Base-by-base conservation (phyloP, 2,113 vertebrate genomes). In the Prietella phreatophila region DNA sequence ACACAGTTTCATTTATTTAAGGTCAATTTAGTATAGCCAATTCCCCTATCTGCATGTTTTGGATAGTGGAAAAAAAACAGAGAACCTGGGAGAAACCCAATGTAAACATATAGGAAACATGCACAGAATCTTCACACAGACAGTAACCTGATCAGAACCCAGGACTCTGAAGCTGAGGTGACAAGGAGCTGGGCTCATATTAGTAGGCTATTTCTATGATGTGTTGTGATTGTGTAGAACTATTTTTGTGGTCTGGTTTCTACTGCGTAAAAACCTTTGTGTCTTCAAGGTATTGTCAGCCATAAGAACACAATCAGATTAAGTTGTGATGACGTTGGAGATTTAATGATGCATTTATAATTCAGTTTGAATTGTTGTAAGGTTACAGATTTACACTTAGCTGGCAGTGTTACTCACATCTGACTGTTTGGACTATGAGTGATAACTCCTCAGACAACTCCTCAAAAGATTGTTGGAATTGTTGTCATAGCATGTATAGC, bases 401-500 rank as follows among this genome's bases (percentile, higher is more conserved):
- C 50, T 56, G 17, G 8, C 50, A 30, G 7, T 56, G 42, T 84
- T 61, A 82, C 30, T 80, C 33, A 80, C 63, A 8, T 58, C 6
- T 36, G 30, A 55, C 67, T 80, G 76, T 65, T 86, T 80, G 73
- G 53, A 30, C 63, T 55, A 27, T 87, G 86, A 78, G 85, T 84
- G 39, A 58, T 85, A 58, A 88, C 71, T 33, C 65, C 75, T 86
- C 87, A 88, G 73, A 84, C 30, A 83, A 65, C 84, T 79, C 47
- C 20, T 90, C 79, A 87, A 88, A 84, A 85, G 56, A 87, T 86
- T 78, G 20, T 55, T 85, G 87, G 56, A 83, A 76, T 56, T 56
- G 85, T 90, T 88, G 53, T 88, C 83, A 90, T 89, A 82, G 87
- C 85, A 90, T 84, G 71, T 50, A 83, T 87, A 85, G 53, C 73